Conservation (phyloP, 2,113 vertebrate genomes). For the Tetrax tetrax region DNA sequence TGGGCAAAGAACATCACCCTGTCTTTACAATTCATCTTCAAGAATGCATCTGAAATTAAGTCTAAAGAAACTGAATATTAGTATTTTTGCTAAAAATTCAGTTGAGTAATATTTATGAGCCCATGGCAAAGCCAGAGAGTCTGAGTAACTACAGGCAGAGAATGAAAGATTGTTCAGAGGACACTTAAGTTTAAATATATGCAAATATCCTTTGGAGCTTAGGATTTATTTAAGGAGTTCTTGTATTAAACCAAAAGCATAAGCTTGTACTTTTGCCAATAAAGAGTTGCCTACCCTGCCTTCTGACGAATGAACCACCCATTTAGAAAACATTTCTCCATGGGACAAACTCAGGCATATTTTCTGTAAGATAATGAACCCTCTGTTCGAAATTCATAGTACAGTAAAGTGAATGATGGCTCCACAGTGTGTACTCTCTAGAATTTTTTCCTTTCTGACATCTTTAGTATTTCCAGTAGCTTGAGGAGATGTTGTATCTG, state of each 20-base stretch:
- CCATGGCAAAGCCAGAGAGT: not conserved
- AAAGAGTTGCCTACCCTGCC: not conserved
- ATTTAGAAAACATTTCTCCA: not conserved
- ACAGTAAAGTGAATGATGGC: not conserved
- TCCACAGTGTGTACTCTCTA: not conserved
- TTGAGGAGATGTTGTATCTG: not conserved
- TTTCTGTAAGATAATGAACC: not conserved
- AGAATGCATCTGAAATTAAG: not conserved
- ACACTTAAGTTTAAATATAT: not conserved
- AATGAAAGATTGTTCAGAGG: not conserved
- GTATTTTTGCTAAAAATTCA: slow-evolving; percentile 20
- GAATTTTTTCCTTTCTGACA: not conserved
- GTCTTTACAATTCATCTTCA: slow-evolving; percentile 7
- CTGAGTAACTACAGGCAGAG: not conserved
- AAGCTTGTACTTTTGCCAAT: not conserved
- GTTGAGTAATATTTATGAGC: not conserved
- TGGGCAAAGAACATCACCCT: not conserved
- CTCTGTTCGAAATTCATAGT: not conserved
- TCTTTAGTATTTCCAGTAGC: not conserved
- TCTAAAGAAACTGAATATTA: not conserved
- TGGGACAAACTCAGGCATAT: not conserved
- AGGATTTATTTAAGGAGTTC: not conserved
- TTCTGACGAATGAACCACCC: not conserved
- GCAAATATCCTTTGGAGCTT: not conserved
- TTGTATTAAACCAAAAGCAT: not conserved